Evolutionary conservation across 37 sponge, comb jelly and placozoan species (phyloP).

Genomic region (Hormiphora californensis): DNA sequence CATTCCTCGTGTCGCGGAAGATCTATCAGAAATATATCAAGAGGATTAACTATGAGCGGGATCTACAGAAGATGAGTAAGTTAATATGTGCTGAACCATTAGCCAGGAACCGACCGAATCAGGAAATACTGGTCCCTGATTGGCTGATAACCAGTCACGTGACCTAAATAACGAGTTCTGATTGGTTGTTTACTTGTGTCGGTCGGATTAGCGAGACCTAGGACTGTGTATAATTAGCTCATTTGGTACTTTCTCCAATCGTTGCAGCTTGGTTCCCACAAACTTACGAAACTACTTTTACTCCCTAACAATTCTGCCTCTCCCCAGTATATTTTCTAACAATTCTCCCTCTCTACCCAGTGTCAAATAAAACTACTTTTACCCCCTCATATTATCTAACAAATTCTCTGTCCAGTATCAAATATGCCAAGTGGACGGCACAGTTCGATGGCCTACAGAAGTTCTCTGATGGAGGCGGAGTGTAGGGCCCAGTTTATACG

Average conservation of each 20-base stretch:
- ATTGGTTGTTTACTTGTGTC: no score
- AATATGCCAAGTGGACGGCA: conserved; percentile 43
- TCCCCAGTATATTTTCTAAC: no score
- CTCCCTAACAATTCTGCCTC: no score
- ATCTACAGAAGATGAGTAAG: conserved; percentile 52
- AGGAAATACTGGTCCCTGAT: no score
- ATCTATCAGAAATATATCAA: conserved; percentile 12
- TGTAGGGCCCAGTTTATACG: conserved; percentile 44
- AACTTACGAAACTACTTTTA: no score
- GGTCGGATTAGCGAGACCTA: no score
- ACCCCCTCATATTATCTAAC: not conserved
- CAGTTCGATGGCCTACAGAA: conserved; percentile 53
- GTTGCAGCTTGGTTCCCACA: no score
- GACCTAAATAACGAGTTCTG: no score
- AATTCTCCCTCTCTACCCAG: not conserved
- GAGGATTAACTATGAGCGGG: conserved; percentile 47
- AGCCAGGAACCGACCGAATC: no score
- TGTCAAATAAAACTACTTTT: not conserved
- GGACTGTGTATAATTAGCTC: no score
- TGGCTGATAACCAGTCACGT: no score
- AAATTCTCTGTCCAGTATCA: not conserved
- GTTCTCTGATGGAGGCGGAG: conserved; percentile 47
- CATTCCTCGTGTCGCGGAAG: not conserved
- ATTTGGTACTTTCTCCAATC: no score
- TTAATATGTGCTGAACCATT: not conserved